Base-by-base conservation (phyloP, 1,140 invertebrate species). In the Leptoteleia sp. region DNA sequence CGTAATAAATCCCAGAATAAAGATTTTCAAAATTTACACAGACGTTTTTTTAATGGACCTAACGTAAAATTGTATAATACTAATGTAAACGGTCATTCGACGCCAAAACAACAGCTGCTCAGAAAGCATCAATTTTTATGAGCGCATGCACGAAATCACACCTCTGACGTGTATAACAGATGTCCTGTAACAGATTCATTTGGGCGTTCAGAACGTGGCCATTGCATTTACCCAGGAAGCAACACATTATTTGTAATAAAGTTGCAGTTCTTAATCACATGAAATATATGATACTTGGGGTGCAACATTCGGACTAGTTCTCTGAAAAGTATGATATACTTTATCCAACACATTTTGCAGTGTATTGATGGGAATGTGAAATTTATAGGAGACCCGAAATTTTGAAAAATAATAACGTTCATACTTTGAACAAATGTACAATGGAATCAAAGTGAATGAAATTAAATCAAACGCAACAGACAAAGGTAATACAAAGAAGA, bases 171-270 rank as follows among this genome's bases (percentile, higher is more conserved):
- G 19, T 71, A 35, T 38, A 48, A 57, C 70, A 73, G 70, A 73
- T 73, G 70, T 73, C 57, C 57, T 55, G 33, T 64, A 57, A 64
- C 70, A 73, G 70, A 73, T 64, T 73, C 59, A 64, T 64, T 73
- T 48, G 11, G 40, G 17, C 37, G 40, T 50, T 55, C 17, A 50
- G 37, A 61, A 52, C 37, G 54, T 45, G 11, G 7, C 33, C 2
- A 15, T 50, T 62, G 47, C 48, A 45, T 42, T 61, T 42, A 33
- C 9, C 15, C 1, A n/a, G 19, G 17, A 35, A 38, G 33, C 25
- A 16, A 13, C 35, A 54, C 16, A 50, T 61, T 52, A 52, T 12
- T 50, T 50, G 27, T 59, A 50, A 70, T 70, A 50, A 70, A 68
- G 42, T 68, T 70, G 65, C 54, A 59, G 31, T 50, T 37, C 27